phyloP scores from a whole-genome alignment of 2,888 invertebrate species.

The Microctonus brassicae region DNA sequence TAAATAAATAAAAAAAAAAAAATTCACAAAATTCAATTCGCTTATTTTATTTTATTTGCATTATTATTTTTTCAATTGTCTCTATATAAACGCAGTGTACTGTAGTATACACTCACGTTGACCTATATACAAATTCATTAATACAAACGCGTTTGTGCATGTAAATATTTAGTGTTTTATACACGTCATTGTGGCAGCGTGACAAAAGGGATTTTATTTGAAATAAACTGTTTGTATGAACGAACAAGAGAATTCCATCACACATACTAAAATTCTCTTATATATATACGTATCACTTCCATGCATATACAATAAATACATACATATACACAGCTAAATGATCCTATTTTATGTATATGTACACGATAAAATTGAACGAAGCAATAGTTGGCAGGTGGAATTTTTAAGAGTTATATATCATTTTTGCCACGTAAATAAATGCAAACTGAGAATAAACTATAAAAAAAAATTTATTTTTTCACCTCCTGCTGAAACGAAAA shows the following conservation, averaged over 20 bases:
- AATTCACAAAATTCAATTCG: too few relatives aligned
- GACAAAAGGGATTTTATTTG: slow-evolving; percentile 5
- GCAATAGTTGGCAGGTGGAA: neutral
- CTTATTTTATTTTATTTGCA: too few relatives aligned
- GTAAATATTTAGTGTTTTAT: neutral
- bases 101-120: neutral
- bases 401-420: neutral
- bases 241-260: neutral
- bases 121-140: neutral
- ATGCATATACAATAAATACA: neutral
- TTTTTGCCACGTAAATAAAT: neutral
- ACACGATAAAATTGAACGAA: neutral
- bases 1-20: too few relatives aligned
- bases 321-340: neutral
- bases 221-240: neutral
- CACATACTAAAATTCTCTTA: neutral
- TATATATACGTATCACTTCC: neutral
- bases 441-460: neutral
- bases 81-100: too few relatives aligned
- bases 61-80: too few relatives aligned
- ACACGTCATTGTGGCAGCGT: neutral
- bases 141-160: neutral
- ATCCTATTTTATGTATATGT: neutral
- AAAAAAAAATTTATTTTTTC: neutral
- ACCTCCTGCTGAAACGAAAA: neutral